Evolutionary conservation across 2,888 invertebrate species (phyloP).

Genomic region (Pemphredon lugubris): DNA sequence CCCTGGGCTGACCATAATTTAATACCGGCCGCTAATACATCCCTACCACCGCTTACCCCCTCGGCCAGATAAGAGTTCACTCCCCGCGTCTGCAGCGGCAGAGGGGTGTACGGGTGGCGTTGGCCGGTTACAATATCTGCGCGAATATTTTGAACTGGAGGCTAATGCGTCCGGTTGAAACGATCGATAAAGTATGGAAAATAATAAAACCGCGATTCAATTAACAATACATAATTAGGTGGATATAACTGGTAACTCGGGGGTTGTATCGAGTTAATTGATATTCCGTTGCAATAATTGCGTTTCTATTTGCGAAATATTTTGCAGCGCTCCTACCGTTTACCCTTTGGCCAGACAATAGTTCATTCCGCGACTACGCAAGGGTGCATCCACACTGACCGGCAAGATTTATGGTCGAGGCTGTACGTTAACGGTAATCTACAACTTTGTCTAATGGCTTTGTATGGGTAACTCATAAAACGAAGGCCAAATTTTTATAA

Average conservation of each 20-base stretch:
- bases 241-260: too few relatives aligned
- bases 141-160: conserved; percentile 2
- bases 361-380: background rate
- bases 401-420: background rate
- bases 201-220: background rate
- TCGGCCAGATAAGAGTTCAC: conserved; percentile 66
- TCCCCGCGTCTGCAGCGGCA: conserved; percentile 1
- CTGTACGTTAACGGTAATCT: background rate
- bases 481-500: too few relatives aligned
- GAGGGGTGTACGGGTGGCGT: conserved; percentile 9
- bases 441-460: conserved; percentile 3
- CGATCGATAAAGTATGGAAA: background rate
- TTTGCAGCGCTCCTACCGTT: background rate
- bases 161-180: background rate
- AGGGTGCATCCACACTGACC: conserved; percentile 1
- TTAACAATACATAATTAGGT: background rate
- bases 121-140: conserved; percentile 14
- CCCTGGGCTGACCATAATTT: conserved; percentile 77
- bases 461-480: background rate
- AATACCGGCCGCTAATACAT: conserved; percentile 77
- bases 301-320: background rate
- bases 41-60: conserved; percentile 52
- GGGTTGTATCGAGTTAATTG: too few relatives aligned
- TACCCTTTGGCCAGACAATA: background rate
- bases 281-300: background rate